These are phyloP conservation scores for Bergia puertoricense DNA, from an alignment of 92 coral and sea anemone genomes.

Conservation along the genomic window DNA sequence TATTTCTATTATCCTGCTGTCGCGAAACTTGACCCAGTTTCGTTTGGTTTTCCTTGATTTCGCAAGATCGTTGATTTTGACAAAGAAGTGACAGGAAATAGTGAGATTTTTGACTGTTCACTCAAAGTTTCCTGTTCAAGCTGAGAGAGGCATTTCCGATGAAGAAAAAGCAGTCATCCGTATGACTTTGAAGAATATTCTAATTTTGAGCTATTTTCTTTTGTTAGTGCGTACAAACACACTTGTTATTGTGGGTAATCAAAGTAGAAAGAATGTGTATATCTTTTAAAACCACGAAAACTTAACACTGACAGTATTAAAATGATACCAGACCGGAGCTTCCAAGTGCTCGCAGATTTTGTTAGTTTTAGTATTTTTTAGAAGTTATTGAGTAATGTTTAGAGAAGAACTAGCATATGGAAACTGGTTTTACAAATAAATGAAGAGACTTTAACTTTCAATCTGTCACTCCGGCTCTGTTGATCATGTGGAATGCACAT, in stretches of 20 bases:
- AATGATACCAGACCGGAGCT: not conserved
- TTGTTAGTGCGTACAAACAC: slow-evolving; percentile 5
- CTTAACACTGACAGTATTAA: not conserved
- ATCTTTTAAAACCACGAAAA: slow-evolving; percentile 11
- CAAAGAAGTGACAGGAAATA: slow-evolving; percentile 16
- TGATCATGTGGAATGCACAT: slow-evolving; percentile 43
- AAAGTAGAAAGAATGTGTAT: not conserved
- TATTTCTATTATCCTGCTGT: not conserved
- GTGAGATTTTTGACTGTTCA: slow-evolving; percentile 2
- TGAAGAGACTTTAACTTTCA: no score
- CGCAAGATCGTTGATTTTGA: not conserved
- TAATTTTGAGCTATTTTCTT: not conserved
- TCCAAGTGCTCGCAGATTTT: not conserved
- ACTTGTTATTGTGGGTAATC: slow-evolving; percentile 15
- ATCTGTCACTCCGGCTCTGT: not conserved
- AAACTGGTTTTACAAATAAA: not conserved
- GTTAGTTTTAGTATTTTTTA: not conserved
- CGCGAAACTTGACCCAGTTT: not conserved
- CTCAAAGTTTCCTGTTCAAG: slow-evolving; percentile 18
- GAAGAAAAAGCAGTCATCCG: not conserved
- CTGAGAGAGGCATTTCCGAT: slow-evolving; percentile 35
- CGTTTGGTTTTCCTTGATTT: slow-evolving; percentile 13
- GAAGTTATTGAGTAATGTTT: not conserved
- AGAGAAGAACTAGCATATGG: not conserved
- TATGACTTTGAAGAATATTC: not conserved